Percentiles rank a stretch among this genome's conserved stretches.
phyloP scores from a whole-genome alignment of 2,797 vertebrate species.

The Brachymystax lenok region DNA sequence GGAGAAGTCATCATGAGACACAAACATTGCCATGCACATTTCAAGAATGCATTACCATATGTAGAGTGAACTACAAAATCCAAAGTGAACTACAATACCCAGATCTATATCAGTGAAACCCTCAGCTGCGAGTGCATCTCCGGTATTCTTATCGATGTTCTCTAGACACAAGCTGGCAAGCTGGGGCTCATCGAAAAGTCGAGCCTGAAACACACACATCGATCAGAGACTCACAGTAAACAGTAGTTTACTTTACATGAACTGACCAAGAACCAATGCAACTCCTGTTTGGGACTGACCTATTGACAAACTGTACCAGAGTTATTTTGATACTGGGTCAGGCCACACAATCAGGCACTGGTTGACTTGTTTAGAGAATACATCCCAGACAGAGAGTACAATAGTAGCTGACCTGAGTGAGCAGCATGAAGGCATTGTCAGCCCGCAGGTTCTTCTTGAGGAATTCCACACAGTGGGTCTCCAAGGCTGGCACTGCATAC shows the following conservation, averaged over 20 bases:
- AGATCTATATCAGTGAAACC: conserved; percentile 97
- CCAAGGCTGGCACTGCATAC: conserved; percentile 94
- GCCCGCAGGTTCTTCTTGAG: conserved; percentile 96
- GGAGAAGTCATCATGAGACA: neutral
- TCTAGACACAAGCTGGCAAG: conserved; percentile 96
- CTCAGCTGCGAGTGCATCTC: conserved; percentile 92
- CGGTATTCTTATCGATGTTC: conserved; percentile 97
- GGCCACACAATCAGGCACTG: too few species aligned
- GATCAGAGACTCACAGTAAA: neutral
- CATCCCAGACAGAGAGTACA: neutral
- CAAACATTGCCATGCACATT: neutral
- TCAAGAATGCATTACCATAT: neutral
- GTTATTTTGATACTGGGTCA: too few species aligned
- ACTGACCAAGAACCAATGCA: neutral
- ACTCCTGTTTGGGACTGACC: neutral
- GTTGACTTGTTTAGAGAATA: neutral
- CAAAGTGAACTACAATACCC: conserved; percentile 71
- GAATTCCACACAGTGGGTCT: conserved; percentile 97
- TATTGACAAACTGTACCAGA: too few species aligned
- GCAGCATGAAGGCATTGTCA: conserved; percentile 96
- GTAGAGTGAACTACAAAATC: neutral
- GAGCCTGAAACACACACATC: conserved; percentile 76
- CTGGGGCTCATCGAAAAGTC: conserved; percentile 96
- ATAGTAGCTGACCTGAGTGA: conserved; percentile 85
- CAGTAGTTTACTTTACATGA: neutral